Base-by-base conservation (phyloP, 2,113 vertebrate species). In the Austrofundulus limnaeus region DNA sequence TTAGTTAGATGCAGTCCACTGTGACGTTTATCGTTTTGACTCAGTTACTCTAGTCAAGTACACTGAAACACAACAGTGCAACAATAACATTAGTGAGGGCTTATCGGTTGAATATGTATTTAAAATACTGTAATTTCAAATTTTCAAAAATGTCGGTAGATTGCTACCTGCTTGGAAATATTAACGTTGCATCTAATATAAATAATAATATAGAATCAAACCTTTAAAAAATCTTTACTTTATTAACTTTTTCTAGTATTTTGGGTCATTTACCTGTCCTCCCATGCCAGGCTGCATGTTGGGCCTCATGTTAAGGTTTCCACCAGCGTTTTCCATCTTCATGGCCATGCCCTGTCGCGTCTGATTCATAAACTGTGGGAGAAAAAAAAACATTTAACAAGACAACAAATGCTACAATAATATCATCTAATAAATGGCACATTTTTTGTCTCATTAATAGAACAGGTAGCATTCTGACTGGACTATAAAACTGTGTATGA, bases 351-450 rank as follows among this genome's bases (percentile, higher is more conserved):
- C 84, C 84, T 96, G 97, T 49, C 95, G 92, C 4, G 88, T 95
- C 92, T 98, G 96, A 89, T 96, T 99, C 91, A 99, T 90, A 77
- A 98, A 98, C 97, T 99, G 50, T 5, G n/a, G 1, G 82, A 55
- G 12, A 80, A 20, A 77, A 15, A 20, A 8, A 42, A 84, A 41
- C 11, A 61, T 57, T 11, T 12, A 43, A 23, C 52, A 31, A 72
- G 19, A 50, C 10, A 5, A 42, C 34, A 57, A 42, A 66, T 61
- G 24, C n/a, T 59, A 50, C 28, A 1, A 3, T 24, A 12, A 7
- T n/a, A 8, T n/a, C 42, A 10, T 34, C 31, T 34, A 9, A 8
- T 10, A 9, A 34, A 34, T 34, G 31, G 31, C 31, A 34, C 31
- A 34, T 34, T 28, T n/a, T 28, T 34, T 34, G 31, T 8, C 5